phyloP scores from a whole-genome alignment of 2,888 invertebrate species.

The Diachrysia chrysitis region DNA sequence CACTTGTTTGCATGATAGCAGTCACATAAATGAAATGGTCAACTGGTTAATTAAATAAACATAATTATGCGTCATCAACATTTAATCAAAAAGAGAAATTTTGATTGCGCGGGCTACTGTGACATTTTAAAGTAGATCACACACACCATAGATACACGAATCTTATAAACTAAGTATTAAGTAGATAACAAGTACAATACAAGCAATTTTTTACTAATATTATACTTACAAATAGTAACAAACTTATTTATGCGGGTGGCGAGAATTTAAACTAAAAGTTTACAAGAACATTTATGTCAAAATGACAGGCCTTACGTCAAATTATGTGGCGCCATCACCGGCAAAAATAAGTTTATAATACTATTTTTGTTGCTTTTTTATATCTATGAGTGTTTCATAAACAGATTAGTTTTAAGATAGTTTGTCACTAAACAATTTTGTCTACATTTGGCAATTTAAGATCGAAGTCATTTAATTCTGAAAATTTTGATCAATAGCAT shows the following conservation, averaged over 20 bases:
- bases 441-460: background rate
- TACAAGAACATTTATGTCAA: background rate
- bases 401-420: background rate
- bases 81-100: too few relatives aligned
- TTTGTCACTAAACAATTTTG: background rate
- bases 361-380: background rate
- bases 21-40: too few relatives aligned
- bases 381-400: background rate
- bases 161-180: slow-evolving; percentile 22
- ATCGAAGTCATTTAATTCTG: background rate
- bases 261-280: background rate
- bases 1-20: too few relatives aligned
- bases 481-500: too few relatives aligned
- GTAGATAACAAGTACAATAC: slow-evolving; percentile 10
- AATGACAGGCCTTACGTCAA: background rate
- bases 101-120: background rate
- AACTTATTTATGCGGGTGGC: background rate
- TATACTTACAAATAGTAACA: background rate
- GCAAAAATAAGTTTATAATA: background rate
- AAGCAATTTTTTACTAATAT: background rate
- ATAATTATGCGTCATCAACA: too few relatives aligned
- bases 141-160: slow-evolving; percentile 33
- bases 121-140: background rate
- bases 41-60: too few relatives aligned
- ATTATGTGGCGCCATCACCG: background rate